phyloP scores from a whole-genome alignment of 2,113 vertebrate species.

The Oncorhynchus keta region DNA sequence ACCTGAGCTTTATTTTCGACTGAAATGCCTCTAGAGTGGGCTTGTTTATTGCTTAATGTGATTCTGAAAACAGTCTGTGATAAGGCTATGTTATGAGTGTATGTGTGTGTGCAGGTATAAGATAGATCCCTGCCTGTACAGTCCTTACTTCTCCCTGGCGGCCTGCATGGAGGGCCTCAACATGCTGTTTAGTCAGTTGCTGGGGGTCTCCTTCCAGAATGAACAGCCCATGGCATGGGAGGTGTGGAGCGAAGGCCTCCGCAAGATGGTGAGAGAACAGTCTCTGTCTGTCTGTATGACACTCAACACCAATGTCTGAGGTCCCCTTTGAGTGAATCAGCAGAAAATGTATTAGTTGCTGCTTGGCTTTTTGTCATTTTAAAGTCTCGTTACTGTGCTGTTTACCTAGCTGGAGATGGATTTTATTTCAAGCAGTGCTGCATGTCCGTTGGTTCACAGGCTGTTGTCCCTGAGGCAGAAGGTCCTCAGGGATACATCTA shows the following conservation, averaged over 20 bases:
- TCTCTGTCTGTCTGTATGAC: background rate
- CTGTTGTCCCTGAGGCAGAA: constrained; percentile 86
- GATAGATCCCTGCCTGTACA: constrained; percentile 84
- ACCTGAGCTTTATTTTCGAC: background rate
- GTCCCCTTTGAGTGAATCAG: no score
- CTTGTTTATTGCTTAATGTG: background rate
- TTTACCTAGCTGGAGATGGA: background rate
- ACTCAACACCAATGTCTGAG: background rate
- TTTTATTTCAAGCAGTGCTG: background rate
- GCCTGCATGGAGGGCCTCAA: constrained; percentile 88
- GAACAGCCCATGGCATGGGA: constrained; percentile 80
- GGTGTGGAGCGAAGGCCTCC: constrained; percentile 85
- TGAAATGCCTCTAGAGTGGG: background rate
- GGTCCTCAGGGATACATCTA: constrained; percentile 88
- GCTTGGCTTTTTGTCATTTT: background rate
- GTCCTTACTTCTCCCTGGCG: constrained; percentile 85
- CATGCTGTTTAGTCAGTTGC: constrained; percentile 75
- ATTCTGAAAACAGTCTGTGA: background rate
- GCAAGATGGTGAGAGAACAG: constrained; percentile 80
- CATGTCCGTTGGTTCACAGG: constrained; percentile 58
- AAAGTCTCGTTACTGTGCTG: no score
- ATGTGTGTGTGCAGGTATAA: constrained; percentile 76
- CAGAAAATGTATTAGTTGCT: background rate
- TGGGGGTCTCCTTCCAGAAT: constrained; percentile 78
- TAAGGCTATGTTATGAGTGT: background rate